Conservation (phyloP, 2,113 vertebrate species). For the Semnopithecus entellus region DNA sequence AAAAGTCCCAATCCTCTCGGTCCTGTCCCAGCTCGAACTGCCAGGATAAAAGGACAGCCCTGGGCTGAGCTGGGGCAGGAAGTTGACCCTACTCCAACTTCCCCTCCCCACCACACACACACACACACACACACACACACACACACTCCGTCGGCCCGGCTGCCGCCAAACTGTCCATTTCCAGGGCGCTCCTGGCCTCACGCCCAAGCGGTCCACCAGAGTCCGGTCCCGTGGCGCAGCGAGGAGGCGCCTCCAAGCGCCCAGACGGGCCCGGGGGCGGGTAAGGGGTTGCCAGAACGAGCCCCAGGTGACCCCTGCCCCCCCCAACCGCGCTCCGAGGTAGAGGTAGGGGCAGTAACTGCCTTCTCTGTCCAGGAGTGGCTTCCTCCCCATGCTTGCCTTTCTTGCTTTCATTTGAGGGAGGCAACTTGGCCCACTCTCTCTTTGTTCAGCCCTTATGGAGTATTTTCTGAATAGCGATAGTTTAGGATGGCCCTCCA, state of each 20-base stretch:
- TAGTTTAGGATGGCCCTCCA: too few relatives aligned
- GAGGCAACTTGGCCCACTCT: not conserved
- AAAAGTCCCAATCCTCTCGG: not conserved
- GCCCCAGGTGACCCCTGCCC: not conserved
- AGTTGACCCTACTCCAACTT: not conserved
- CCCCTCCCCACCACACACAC: not conserved
- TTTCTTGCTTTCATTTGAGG: not conserved
- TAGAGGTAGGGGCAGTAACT: not conserved
- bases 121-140: not conserved
- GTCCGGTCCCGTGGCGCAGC: not conserved
- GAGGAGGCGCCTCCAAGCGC: not conserved
- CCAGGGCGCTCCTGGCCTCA: constrained; percentile 46
- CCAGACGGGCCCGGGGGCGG: not conserved
- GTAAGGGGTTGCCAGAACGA: not conserved
- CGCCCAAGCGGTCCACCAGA: constrained; percentile 46
- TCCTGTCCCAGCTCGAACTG: not conserved
- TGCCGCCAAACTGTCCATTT: constrained; percentile 62
- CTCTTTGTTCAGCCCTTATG: not conserved
- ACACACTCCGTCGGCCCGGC: not conserved
- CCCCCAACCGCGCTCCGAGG: not conserved
- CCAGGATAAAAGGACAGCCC: not conserved
- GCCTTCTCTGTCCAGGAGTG: not conserved
- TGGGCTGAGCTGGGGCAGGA: not conserved
- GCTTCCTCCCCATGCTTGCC: not conserved
- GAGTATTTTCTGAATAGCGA: not conserved